Evolutionary conservation across 1,140 invertebrate species (phyloP), one percentile per base, ranked within the genome.

Genomic region (Pseudomyrmex dendroicus): DNA sequence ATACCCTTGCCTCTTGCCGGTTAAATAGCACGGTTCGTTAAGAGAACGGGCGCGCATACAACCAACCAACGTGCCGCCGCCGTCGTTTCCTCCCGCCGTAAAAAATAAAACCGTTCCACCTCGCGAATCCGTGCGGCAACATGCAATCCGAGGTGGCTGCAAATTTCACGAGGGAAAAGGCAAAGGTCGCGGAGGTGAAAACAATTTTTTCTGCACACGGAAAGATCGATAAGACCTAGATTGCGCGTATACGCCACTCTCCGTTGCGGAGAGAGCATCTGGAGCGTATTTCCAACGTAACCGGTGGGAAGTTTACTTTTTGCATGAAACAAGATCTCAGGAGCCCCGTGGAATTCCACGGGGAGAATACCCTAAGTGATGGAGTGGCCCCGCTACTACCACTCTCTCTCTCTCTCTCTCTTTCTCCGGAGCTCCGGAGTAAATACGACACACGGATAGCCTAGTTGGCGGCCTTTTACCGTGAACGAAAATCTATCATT

Each of bases 311-410:
- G 46, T 86, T 70, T 67, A 80, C 67, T 74, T 84, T 84, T 84
- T 80, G 57, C 64, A 9, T 73, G 64, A 67, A 48, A 82, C 83
- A 84, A 83, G 80, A 88, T 88, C 85, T 88, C 85, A 68, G 63
- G 56, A 64, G 73, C 73, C 82, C 35, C 82, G 17, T 4, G 64
- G 56, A 72, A 74, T 64, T 87, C 72, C 70, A 62, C 48, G n/a
- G 82, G 64, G 82, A 88, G 54, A 84, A 66, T 64, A 57, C 48
- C 54, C 48, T 88, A 88, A 88, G 85, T 88, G 86, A 88, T 88
- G 82, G 86, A 88, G 85, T 82, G 70, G 85, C 52, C 35, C 48
- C 25, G 73, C 52, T 52, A 78, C 48, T 77, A 20, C 50, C 35
- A 35, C 35, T 5, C 25, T 35, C 25, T 35, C 5, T 7, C 35